phyloP scores from a whole-genome alignment of 1,140 invertebrate species.

The Procambarus virginalis region DNA sequence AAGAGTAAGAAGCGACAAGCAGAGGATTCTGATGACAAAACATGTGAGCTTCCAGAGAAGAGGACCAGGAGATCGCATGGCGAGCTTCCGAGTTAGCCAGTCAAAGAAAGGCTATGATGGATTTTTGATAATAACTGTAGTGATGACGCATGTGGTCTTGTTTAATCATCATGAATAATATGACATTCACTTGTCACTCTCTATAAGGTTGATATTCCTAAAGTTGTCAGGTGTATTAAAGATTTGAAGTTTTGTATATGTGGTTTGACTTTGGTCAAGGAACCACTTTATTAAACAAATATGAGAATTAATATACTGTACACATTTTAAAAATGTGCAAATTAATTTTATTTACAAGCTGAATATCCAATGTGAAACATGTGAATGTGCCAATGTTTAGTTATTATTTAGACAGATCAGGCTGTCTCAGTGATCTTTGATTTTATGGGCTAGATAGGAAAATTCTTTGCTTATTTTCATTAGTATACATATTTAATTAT shows the following conservation, averaged over 20 bases:
- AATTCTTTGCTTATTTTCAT: not conserved
- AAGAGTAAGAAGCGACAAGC: not conserved
- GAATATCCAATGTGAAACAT: not conserved
- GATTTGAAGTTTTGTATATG: not conserved
- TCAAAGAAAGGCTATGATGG: constrained; percentile 65
- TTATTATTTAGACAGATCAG: not conserved
- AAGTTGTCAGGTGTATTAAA: not conserved
- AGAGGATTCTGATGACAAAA: not conserved
- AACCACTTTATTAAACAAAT: not conserved
- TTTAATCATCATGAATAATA: not conserved
- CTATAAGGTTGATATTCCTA: not conserved
- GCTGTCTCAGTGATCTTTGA: not conserved
- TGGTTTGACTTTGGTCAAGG: not conserved
- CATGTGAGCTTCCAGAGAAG: not conserved
- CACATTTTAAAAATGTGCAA: not conserved
- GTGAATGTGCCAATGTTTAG: not conserved
- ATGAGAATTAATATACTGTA: not conserved
- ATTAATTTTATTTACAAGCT: not conserved
- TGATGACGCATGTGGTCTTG: not conserved
- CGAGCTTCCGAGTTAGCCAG: constrained; percentile 66
- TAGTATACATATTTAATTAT: not conserved
- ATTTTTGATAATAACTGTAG: constrained; percentile 42
- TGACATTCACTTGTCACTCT: not conserved
- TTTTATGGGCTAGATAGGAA: not conserved
- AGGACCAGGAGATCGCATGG: constrained; percentile 30